phyloP scores from a whole-genome alignment of 2,797 vertebrate species.

The Molossus molossus region DNA sequence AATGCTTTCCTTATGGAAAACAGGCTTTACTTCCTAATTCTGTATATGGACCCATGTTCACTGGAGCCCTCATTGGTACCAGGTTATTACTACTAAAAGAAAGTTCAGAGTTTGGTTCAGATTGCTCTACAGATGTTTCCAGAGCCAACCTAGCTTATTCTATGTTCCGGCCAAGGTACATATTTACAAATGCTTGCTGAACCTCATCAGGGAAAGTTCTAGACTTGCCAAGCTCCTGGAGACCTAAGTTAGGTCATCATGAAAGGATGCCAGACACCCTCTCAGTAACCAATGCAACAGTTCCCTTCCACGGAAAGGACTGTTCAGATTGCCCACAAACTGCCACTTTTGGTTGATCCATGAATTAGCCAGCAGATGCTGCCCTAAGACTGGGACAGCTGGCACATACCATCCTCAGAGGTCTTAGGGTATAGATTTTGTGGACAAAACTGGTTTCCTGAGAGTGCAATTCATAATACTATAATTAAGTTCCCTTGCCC shows the following conservation, averaged over 20 bases:
- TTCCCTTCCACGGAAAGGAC: constrained; percentile 81
- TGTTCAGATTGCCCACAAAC: constrained; percentile 85
- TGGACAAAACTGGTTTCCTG: constrained; percentile 78
- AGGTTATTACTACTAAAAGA: constrained; percentile 20
- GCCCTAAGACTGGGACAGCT: constrained; percentile 90
- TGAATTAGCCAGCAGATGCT: constrained; percentile 92
- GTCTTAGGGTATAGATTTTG: constrained; percentile 86
- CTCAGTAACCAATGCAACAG: constrained; percentile 66
- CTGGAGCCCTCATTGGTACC: background rate
- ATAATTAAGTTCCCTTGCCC: background rate
- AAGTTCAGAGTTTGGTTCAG: constrained; percentile 37
- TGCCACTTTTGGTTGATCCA: constrained; percentile 89
- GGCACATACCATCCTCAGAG: constrained; percentile 81
- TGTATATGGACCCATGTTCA: background rate
- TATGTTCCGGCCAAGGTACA: background rate
- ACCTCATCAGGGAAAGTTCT: background rate
- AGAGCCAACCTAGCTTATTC: constrained; percentile 17
- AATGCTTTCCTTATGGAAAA: constrained; percentile 29
- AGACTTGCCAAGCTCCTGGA: constrained; percentile 19
- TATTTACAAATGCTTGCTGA: background rate
- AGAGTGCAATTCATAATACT: constrained; percentile 63
- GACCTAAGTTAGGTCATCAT: constrained; percentile 12
- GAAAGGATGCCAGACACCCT: constrained; percentile 34
- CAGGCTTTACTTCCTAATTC: constrained; percentile 30
- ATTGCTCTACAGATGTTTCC: background rate